Base-by-base conservation (phyloP, 2,888 invertebrate species). In the Hedychridium roseum region DNA sequence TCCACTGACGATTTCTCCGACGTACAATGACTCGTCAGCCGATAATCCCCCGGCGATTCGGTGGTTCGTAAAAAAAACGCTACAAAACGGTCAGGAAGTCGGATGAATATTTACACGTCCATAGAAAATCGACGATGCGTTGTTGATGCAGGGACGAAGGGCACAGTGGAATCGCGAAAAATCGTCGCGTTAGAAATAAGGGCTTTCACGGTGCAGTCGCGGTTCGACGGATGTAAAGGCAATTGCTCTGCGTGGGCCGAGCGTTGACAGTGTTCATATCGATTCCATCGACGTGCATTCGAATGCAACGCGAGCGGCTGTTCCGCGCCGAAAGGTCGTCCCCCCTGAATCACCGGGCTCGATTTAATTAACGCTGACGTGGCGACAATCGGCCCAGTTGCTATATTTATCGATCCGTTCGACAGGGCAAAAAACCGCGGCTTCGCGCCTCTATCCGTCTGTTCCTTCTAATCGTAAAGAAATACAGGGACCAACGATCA, bases 281-380 rank as follows among this genome's bases (percentile, higher is more conserved):
- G 54, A 49, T 16, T 38, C 23, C 41, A 48, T 16, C 42, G 43
- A 34, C 48, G 45, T n/a, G 20, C 44, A 41, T 40, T 47, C 50
- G 51, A 54, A 52, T 60, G 50, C 50, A 43, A 54, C 30, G 52
- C 62, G 57, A 54, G 52, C 54, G 47, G 44, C 51, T 42, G 42
- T 47, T 60, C 43, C 54, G 38, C 49, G 49, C 34, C 60, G 36
- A 66, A 66, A 66, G 66, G 64, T 62, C 64, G 56, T 51, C 54
- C 59, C 58, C 61, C 54, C 53, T 64, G 67, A 66, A 66, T 64
- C 64, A 64, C 57, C 56, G 42, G 51, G 43, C 56, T 57, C 55
- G 54, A 66, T 67, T 66, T 66, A 66, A 66, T 66, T 66, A 66
- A 66, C 62, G 53, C 41, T 58, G 60, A 62, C 57, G 58, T 60